Evolutionary conservation across 2,113 vertebrate species (phyloP).

Genomic region (Leptosomus discolor): DNA sequence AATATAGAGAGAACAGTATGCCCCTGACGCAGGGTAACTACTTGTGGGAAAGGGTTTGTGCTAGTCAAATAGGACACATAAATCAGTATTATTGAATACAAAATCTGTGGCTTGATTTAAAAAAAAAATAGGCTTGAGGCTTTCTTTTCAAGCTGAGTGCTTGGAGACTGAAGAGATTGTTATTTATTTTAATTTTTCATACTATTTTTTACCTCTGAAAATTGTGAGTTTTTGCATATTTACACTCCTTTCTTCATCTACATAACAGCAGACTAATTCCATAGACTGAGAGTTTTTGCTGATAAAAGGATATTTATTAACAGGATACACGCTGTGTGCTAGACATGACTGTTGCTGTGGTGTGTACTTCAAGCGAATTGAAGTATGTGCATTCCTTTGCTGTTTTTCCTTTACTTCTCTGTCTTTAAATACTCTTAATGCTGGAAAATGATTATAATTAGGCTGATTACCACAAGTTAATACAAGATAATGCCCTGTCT

Average conservation of each 20-base stretch:
- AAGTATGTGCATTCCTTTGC: neutral
- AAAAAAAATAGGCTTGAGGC: neutral
- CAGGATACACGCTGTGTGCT: neutral
- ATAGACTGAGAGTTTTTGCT: neutral
- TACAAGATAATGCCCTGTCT: neutral
- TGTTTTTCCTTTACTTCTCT: neutral
- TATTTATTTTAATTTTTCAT: neutral
- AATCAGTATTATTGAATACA: slow-evolving; percentile 21
- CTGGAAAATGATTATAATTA: neutral
- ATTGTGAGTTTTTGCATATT: neutral
- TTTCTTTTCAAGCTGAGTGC: neutral
- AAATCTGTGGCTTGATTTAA: neutral
- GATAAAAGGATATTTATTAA: neutral
- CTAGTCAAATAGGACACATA: slow-evolving; percentile 3
- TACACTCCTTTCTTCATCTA: neutral
- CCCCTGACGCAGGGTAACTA: neutral
- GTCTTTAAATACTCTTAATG: neutral
- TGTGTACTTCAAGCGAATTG: neutral
- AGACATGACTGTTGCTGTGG: neutral
- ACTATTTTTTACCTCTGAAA: neutral
- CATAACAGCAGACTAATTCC: neutral
- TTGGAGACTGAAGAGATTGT: neutral
- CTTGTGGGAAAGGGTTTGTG: neutral
- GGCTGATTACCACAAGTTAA: neutral
- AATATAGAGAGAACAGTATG: neutral